Conservation (phyloP, 2,113 vertebrate genomes). For the Anhinga rufa region DNA sequence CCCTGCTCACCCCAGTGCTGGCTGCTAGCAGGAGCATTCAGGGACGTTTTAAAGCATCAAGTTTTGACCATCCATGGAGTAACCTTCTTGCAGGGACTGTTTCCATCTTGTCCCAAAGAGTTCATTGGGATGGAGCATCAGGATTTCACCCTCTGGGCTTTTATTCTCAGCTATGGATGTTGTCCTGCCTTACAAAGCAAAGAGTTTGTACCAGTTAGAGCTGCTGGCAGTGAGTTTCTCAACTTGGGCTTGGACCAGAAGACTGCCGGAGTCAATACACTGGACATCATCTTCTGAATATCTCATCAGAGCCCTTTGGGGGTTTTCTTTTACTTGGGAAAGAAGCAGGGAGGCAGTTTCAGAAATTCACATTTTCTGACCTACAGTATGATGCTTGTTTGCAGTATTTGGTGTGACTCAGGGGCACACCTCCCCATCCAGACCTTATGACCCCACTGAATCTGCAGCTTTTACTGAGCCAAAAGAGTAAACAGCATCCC, state of each 20-base stretch:
- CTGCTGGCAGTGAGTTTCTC: neutral
- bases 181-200: neutral
- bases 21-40: neutral
- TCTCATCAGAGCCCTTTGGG: neutral
- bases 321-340: neutral
- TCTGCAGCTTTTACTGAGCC: neutral
- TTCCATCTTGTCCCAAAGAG: neutral
- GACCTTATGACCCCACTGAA: fast-evolving
- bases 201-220: neutral
- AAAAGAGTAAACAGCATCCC: neutral
- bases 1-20: fast-evolving
- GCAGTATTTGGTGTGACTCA: neutral
- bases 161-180: neutral
- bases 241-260: neutral
- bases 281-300: neutral
- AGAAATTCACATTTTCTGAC: neutral
- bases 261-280: neutral
- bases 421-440: neutral
- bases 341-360: neutral
- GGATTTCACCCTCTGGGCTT: neutral
- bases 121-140: fast-evolving
- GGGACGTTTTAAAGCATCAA: neutral
- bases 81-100: neutral
- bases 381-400: fast-evolving
- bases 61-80: neutral